Conservation (phyloP, 2,888 invertebrate genomes). For the Coleophora deauratella region DNA sequence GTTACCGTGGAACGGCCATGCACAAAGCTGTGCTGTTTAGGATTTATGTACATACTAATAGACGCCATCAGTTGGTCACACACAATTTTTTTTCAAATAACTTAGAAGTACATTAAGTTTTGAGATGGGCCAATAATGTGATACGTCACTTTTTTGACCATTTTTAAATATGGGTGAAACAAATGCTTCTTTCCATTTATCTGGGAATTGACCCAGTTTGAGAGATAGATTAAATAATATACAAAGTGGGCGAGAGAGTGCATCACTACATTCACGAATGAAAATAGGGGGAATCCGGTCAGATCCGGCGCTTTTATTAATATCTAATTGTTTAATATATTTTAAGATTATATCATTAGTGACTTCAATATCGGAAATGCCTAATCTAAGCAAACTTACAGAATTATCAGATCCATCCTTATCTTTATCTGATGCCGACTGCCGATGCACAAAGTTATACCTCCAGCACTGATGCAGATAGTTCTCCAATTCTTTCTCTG, state of each 20-base stretch:
- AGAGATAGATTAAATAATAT: too few relatives aligned
- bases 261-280: background rate
- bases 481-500: conserved; percentile 54
- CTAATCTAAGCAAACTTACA: too few relatives aligned
- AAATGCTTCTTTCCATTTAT: background rate
- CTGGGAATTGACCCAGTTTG: background rate
- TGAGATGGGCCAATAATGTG: background rate
- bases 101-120: background rate
- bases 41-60: too few relatives aligned
- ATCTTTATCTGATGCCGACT: conserved; percentile 16
- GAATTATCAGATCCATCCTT: conserved; percentile 29
- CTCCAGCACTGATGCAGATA: conserved; percentile 61
- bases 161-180: background rate
- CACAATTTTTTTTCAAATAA: background rate
- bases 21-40: too few relatives aligned
- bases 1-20: too few relatives aligned
- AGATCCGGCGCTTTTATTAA: background rate
- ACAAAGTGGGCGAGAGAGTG: background rate
- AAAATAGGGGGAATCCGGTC: background rate
- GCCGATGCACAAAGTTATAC: conserved; percentile 46
- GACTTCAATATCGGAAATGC: background rate
- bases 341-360: background rate
- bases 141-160: background rate
- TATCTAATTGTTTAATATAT: background rate
- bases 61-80: too few relatives aligned